phyloP scores from a whole-genome alignment of 2,888 invertebrate species.

The Latheticus oryzae region DNA sequence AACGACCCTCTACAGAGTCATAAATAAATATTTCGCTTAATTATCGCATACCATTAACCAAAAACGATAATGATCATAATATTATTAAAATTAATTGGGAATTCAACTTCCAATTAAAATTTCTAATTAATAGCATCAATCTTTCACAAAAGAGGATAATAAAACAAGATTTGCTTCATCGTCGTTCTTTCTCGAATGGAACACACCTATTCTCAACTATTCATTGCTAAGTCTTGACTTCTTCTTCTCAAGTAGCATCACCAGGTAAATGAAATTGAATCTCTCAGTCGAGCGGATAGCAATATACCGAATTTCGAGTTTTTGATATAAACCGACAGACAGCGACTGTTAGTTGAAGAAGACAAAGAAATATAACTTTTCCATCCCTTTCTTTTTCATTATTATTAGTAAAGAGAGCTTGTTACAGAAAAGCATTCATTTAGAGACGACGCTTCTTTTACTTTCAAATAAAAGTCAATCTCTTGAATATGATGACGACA shows the following conservation, averaged over 20 bases:
- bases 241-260: slow-evolving; percentile 40
- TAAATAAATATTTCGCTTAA: slow-evolving; percentile 37
- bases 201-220: slow-evolving; percentile 35
- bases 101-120: slow-evolving; percentile 46
- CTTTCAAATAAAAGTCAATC: slow-evolving; percentile 54
- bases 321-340: slow-evolving; percentile 43
- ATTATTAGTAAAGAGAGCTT: slow-evolving; percentile 47
- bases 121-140: slow-evolving; percentile 47
- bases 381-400: slow-evolving; percentile 35
- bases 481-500: slow-evolving; percentile 49
- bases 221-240: slow-evolving; percentile 38
- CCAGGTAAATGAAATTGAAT: slow-evolving; percentile 55
- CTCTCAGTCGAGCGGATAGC: slow-evolving; percentile 46
- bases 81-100: slow-evolving; percentile 48
- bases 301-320: slow-evolving; percentile 45
- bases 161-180: no score
- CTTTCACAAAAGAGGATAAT: slow-evolving; percentile 39
- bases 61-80: slow-evolving; percentile 40
- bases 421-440: slow-evolving; percentile 51
- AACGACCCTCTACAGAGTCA: slow-evolving; percentile 26
- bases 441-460: slow-evolving; percentile 46
- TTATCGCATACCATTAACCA: slow-evolving; percentile 39
- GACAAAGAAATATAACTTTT: no score
- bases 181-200: no score
- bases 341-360: slow-evolving; percentile 26